These are phyloP conservation scores for Ceryle rudis DNA, from an alignment of 2,797 vertebrate species.

Conservation along the genomic window DNA sequence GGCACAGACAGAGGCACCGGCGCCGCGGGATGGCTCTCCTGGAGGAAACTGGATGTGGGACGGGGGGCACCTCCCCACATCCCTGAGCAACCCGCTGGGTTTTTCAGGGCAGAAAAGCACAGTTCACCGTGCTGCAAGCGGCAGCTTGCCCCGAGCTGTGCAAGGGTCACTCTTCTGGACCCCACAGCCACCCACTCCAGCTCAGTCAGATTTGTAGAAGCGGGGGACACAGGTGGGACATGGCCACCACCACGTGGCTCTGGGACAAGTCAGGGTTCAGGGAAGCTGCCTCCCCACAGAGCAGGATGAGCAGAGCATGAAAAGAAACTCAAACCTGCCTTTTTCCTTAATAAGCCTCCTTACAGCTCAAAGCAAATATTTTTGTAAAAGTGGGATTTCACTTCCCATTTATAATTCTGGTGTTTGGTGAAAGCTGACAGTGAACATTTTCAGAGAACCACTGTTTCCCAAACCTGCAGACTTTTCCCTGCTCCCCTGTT, in stretches of 20 bases:
- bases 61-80: background rate
- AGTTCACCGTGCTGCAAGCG: rapidly evolving
- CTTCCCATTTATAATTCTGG: conserved; percentile 49
- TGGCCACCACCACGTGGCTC: rapidly evolving
- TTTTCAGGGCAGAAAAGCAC: background rate
- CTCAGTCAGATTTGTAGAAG: rapidly evolving
- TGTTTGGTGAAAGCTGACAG: background rate
- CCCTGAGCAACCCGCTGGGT: background rate
- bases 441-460: background rate
- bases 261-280: rapidly evolving
- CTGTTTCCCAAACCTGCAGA: background rate
- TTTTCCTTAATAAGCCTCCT: background rate
- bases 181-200: rapidly evolving
- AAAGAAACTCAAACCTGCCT: background rate
- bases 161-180: rapidly evolving
- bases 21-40: background rate
- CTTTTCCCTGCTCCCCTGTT: background rate
- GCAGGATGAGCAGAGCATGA: rapidly evolving
- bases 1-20: conserved; percentile 57
- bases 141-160: rapidly evolving
- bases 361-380: background rate
- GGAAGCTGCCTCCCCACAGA: background rate
- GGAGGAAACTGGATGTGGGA: background rate
- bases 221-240: background rate
- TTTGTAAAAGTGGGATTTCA: conserved; percentile 37